phyloP scores from a whole-genome alignment of 2,113 vertebrate species.

The Chloebia gouldiae region DNA sequence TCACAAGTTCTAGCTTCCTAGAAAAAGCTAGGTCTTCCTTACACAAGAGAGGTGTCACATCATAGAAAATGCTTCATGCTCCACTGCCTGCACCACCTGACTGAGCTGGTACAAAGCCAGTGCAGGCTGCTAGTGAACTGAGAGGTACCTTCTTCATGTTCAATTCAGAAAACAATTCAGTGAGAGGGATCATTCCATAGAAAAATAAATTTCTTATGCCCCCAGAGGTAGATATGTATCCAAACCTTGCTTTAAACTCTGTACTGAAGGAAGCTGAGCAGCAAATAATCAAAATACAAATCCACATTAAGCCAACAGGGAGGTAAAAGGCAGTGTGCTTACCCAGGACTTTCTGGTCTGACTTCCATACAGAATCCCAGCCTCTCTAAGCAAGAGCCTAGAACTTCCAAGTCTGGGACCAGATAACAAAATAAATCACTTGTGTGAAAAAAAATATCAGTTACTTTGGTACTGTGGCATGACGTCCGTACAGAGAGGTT shows the following conservation, averaged over 20 bases:
- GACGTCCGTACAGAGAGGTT: not conserved
- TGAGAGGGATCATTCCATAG: not conserved
- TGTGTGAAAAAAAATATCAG: rapidly evolving
- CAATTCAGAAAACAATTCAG: not conserved
- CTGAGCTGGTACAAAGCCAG: not conserved
- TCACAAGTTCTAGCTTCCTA: not conserved
- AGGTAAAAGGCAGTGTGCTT: not conserved
- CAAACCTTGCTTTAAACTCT: not conserved
- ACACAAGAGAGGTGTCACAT: not conserved
- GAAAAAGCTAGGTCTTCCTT: not conserved
- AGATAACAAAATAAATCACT: not conserved
- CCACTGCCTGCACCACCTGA: not conserved
- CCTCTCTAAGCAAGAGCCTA: not conserved
- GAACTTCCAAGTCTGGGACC: not conserved
- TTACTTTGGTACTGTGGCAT: not conserved
- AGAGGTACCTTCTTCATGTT: not conserved
- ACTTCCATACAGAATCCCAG: not conserved
- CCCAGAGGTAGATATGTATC: not conserved
- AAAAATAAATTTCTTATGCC: not conserved
- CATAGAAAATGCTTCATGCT: not conserved
- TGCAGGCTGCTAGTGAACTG: not conserved
- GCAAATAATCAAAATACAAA: not conserved
- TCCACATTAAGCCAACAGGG: not conserved
- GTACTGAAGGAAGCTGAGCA: not conserved
- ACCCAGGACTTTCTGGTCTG: not conserved